Base-by-base conservation (phyloP, 1,140 invertebrate genomes). In the Ceratina australensis region DNA sequence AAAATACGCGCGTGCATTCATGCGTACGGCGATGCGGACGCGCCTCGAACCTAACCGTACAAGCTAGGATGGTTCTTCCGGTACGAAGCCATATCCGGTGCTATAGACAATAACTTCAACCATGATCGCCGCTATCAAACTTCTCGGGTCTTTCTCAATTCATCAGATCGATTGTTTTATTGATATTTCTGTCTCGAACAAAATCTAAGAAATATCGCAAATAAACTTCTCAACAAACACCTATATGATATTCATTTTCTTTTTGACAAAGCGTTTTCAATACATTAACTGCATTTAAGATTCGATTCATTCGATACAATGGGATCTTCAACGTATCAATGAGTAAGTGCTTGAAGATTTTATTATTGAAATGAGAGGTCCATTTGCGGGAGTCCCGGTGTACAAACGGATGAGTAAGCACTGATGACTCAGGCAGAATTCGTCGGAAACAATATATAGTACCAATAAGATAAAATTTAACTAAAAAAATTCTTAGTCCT, bases 11-110 rank as follows among this genome's bases (percentile, higher is more conserved):
- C 69, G 76, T 69, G 81, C 79, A 81, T 81, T 86, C 71, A 81
- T 81, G 85, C 82, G 81, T 86, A 10, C 50, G 15, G 76, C 66
- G 80, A 79, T 73, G 57, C 18, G 79, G 71, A 81, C 78, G 84
- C 84, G 64, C 81, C 83, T 83, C 83, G 83, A 75, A 73, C 20
- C 57, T 71, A 78, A 72, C 66, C 68, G 78, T 60, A 73, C 78
- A 78, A 75, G 65, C 76, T 82, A 84, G 78, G 77, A 85, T 82
- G 82, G 85, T 82, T 88, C 88, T 88, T 90, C 88, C 89, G 89
- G 86, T 83, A 50, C 24, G 80, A 85, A 81, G 84, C 87, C 84
- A 85, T 87, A 88, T 90, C 90, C 89, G 89, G 84, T 86, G 80
- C 76, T 82, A 72, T 42, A 77, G 78, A 87, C 88, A 88, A 89